A percentile compares a stretch with the other conserved stretches of the same genome.
Evolutionary conservation across 1,140 invertebrate genomes (phyloP).

Genomic region (Mycetomoellerius zeteki): DNA sequence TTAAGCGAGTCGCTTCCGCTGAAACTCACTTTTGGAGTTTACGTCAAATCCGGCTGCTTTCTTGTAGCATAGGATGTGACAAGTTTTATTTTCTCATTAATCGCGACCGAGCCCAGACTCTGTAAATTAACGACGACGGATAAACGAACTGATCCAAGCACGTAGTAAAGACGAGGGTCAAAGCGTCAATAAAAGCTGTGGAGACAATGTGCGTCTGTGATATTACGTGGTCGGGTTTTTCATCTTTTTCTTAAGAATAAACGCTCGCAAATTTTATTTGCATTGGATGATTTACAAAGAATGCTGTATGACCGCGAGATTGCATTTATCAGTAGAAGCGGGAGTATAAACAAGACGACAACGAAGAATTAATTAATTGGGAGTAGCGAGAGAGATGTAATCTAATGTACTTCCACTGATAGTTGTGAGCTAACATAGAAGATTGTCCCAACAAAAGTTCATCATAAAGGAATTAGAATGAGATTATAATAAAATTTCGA

Average conservation of each 20-base stretch:
- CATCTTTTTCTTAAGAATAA: background rate
- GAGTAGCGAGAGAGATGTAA: conserved; percentile 33
- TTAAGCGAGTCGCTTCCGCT: conserved; percentile 21
- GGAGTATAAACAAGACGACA: conserved; percentile 30
- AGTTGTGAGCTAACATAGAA: conserved; percentile 35
- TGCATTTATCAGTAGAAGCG: conserved; percentile 30
- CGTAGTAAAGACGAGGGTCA: conserved; percentile 39
- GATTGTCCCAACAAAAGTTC: conserved; percentile 22
- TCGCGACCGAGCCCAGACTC: background rate
- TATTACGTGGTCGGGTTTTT: conserved; percentile 23
- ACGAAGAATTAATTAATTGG: conserved; percentile 56
- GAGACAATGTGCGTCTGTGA: background rate
- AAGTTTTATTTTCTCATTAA: conserved; percentile 18
- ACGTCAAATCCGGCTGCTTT: conserved; percentile 1
- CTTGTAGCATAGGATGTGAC: background rate
- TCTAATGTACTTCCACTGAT: conserved; percentile 23
- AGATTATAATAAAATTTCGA: background rate
- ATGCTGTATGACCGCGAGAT: conserved; percentile 13
- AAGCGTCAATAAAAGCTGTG: conserved; percentile 68
- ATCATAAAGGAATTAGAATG: background rate
- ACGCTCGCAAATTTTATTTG: conserved; percentile 39
- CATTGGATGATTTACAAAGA: background rate
- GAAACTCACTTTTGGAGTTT: conserved; percentile 16
- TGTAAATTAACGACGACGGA: conserved; percentile 23
- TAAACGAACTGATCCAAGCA: conserved; percentile 35